Percentiles rank a stretch among this genome's conserved stretches.
Conservation (phyloP, 2,113 vertebrate genomes). For the Psittacara wagleri region DNA sequence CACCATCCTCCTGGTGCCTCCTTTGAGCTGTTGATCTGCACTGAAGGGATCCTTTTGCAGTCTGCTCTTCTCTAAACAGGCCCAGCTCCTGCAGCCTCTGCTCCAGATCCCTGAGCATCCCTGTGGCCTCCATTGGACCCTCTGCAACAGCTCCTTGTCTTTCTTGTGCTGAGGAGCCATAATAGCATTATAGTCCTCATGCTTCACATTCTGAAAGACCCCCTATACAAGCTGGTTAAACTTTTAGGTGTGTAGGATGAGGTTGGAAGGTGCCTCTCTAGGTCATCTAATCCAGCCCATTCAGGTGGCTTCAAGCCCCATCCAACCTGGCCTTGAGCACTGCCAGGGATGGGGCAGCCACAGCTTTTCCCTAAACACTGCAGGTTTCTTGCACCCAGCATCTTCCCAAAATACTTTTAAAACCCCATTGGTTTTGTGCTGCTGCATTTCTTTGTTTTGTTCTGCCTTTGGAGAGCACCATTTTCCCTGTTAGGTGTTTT, state of each 20-base stretch:
- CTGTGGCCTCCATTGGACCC: neutral
- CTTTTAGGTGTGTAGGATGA: neutral
- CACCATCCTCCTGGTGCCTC: neutral
- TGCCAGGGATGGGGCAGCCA: neutral
- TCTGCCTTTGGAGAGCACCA: neutral
- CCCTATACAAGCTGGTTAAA: neutral
- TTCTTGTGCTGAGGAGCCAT: neutral
- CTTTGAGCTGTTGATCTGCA: neutral
- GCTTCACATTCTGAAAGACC: neutral
- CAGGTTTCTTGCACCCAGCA: neutral
- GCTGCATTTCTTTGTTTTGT: neutral
- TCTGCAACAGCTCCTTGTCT: neutral
- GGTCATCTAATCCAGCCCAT: accelerated
- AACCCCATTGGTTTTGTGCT: neutral
- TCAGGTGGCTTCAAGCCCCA: neutral
- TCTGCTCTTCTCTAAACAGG: neutral
- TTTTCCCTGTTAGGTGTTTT: neutral
- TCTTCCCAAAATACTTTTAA: neutral
- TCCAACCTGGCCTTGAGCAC: neutral
- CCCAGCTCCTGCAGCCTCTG: neutral
- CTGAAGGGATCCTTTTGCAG: neutral
- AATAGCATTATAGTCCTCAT: neutral
- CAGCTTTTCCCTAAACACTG: neutral
- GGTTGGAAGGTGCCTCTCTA: neutral
- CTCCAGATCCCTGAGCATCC: neutral